Evolutionary conservation across 2,113 vertebrate species (phyloP).

Genomic region (Collichthys lucidus): DNA sequence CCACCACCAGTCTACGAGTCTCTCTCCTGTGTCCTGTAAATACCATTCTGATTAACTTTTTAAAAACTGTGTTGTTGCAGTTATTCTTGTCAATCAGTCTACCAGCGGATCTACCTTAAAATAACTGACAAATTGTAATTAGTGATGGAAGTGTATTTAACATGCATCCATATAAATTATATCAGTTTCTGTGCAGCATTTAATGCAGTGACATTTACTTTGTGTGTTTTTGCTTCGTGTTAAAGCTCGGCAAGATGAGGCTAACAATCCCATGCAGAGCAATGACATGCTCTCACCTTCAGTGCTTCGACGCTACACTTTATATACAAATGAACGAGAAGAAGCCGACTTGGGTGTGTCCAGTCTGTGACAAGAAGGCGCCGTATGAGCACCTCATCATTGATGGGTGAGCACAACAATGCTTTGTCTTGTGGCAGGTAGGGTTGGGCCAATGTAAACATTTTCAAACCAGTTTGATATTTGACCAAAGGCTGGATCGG

Average conservation of each 20-base stretch:
- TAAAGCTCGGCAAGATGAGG: slow-evolving; percentile 98
- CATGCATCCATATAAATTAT: too few species aligned
- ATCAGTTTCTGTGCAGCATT: too few species aligned
- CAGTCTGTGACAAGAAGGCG: slow-evolving; percentile 98
- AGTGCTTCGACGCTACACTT: slow-evolving; percentile 97
- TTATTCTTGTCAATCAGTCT: background rate
- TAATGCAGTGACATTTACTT: background rate
- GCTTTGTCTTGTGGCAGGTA: background rate
- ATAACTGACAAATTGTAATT: background rate
- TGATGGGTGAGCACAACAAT: slow-evolving; percentile 89
- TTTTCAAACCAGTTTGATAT: too few species aligned
- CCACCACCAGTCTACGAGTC: slow-evolving; percentile 96
- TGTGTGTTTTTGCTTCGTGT: slow-evolving; percentile 25
- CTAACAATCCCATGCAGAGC: slow-evolving; percentile 94
- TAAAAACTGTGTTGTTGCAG: background rate
- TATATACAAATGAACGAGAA: slow-evolving; percentile 99
- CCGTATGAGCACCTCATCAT: slow-evolving; percentile 95
- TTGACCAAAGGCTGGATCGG: too few species aligned
- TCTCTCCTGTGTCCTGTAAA: slow-evolving; percentile 97
- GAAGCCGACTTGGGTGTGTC: slow-evolving; percentile 98
- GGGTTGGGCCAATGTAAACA: too few species aligned
- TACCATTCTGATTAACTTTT: slow-evolving; percentile 42
- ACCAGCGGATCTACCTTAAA: background rate
- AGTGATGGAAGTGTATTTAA: background rate
- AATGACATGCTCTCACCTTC: slow-evolving; percentile 95